Evolutionary conservation across 1,140 invertebrate genomes (phyloP), one percentile per base, ranked within the genome.

Genomic region (Globodera rostochiensis): DNA sequence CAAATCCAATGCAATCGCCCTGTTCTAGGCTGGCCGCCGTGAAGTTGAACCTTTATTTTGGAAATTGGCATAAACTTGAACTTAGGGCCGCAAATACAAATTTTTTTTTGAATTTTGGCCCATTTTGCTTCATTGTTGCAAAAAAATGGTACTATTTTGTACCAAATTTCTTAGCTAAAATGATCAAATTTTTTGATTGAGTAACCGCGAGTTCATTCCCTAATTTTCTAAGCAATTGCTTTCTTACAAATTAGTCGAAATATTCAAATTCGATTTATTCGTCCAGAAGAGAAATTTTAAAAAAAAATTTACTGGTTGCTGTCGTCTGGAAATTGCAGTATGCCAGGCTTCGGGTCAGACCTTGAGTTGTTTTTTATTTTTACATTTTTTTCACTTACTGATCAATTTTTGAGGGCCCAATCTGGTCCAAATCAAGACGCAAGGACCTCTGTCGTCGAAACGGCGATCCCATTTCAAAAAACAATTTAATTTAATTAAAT

Each of bases 21-120:
- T 83, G 74, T 19, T 60, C 83, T 36, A 83, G 84, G 80, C 85
- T 83, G 8, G 50, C 81, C 11, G 80, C 50, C 45, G 84, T 84
- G 79, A 80, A 80, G n/a, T 36, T 7, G 80, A 6, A 80, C 13
- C 49, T 78, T 36, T 36, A 36, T 36, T 36, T 36, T 36, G 36
- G 36, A 36, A 36, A 36, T 36, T 36, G 36, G 36, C 36, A 36
- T 36, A 36, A 36, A 3, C 36, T 36, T 36, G 36, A 36, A 36
- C 36, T 36, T 36, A 2, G 3, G 36, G 36, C 36, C 36, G 36
- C 36, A 36, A 36, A 50, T 80, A 66, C 13, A 66, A 15, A 66
- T 15, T 66, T 15, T 66, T 1, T 15, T 66, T 21, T 13, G 60
- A 66, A 66, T 66, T 66, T 13, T 21, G 13, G 13, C 13, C 13